Conservation (phyloP, 53 echinoderm and acorn worm genomes). For the Stichopus horrens region DNA sequence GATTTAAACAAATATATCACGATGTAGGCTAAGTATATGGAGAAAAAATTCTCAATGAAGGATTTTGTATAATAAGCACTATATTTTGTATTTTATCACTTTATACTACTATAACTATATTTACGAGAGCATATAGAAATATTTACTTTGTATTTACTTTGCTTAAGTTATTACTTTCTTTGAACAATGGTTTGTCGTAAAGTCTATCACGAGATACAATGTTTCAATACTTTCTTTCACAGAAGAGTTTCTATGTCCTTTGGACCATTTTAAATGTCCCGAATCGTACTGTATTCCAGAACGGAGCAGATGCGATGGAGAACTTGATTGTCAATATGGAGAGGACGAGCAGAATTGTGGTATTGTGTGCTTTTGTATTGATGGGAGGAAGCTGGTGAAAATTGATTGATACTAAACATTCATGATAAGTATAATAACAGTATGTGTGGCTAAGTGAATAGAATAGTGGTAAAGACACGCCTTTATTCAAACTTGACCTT, state of each 20-base stretch:
- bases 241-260: not conserved
- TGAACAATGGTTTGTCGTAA: too few relatives aligned
- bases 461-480: too few relatives aligned
- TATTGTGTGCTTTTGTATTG: not conserved
- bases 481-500: too few relatives aligned
- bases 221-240: not conserved
- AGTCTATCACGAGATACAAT: not conserved
- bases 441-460: not conserved
- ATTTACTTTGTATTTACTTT: too few relatives aligned
- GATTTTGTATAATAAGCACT: too few relatives aligned
- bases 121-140: too few relatives aligned
- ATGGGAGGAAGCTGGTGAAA: not conserved
- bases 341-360: conserved; percentile 18
- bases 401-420: not conserved
- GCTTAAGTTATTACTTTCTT: too few relatives aligned
- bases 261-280: conserved; percentile 13
- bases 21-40: too few relatives aligned
- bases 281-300: conserved; percentile 20
- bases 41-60: too few relatives aligned
- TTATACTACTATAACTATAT: too few relatives aligned
- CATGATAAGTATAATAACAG: not conserved
- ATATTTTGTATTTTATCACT: too few relatives aligned
- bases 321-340: conserved; percentile 22
- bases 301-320: not conserved
- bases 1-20: too few relatives aligned